A percentile compares a stretch with the other conserved stretches of the same genome.
Evolutionary conservation across 2,797 vertebrate species (phyloP).

Genomic region (Halcyon smyrnensis): DNA sequence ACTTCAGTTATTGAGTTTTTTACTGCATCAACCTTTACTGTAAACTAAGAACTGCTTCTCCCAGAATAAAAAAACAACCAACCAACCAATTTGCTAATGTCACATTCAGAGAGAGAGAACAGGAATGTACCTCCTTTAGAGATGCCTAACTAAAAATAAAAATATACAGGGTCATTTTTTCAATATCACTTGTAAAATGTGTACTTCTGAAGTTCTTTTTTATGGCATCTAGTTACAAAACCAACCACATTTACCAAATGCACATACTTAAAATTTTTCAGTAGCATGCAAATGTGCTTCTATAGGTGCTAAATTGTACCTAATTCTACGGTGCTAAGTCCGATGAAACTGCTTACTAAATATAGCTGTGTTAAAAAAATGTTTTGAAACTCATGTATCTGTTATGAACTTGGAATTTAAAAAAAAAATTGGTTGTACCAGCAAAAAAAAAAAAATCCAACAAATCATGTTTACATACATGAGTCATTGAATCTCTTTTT

Average conservation of each 20-base stretch:
- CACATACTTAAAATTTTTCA: background rate
- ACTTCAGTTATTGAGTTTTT: too few species aligned
- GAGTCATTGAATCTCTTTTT: background rate
- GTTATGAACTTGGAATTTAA: background rate
- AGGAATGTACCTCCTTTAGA: background rate
- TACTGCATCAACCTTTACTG: too few species aligned
- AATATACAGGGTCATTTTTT: background rate
- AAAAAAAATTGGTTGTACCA: background rate
- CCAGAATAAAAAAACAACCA: background rate
- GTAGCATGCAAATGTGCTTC: background rate
- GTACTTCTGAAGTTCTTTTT: background rate
- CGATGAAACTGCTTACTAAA: background rate
- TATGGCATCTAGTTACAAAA: background rate
- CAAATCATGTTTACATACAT: background rate
- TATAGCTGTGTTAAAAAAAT: background rate
- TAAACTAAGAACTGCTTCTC: background rate
- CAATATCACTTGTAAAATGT: background rate
- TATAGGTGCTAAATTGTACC: background rate
- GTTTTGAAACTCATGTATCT: background rate
- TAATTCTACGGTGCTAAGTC: background rate
- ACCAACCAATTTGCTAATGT: background rate
- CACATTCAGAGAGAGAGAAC: background rate
- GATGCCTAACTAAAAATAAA: background rate
- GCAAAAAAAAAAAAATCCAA: background rate
- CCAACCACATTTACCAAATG: background rate